Percentiles rank a stretch among this genome's conserved stretches.
Evolutionary conservation across 2,888 invertebrate genomes (phyloP).

Genomic region (Tridacna gigas): DNA sequence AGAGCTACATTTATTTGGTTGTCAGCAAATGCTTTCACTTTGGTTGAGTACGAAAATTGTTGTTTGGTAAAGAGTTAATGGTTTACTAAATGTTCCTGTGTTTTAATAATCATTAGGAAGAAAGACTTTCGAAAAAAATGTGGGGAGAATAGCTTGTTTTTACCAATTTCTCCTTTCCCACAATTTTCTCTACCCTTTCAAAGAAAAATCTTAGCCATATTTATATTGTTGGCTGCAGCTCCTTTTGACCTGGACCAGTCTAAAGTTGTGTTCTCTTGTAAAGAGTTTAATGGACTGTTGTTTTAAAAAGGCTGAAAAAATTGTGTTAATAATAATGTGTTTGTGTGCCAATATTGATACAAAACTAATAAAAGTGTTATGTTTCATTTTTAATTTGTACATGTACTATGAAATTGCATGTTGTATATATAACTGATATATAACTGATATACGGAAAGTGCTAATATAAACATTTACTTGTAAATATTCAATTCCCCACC

Average conservation of each 20-base stretch:
- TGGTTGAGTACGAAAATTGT: no score
- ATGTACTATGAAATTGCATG: background rate
- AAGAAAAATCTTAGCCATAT: background rate
- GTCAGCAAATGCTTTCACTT: no score
- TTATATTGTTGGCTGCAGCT: background rate
- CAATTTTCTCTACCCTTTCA: background rate
- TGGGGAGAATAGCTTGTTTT: no score
- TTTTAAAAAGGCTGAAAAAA: constrained; percentile 1
- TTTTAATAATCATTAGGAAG: no score
- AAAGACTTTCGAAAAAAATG: no score
- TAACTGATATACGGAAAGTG: constrained; percentile 25
- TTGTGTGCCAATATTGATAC: constrained; percentile 18
- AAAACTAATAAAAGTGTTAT: constrained; percentile 11
- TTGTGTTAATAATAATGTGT: background rate
- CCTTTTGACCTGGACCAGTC: background rate
- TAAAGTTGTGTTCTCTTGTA: background rate
- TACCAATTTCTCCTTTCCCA: background rate
- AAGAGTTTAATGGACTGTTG: background rate
- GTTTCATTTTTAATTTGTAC: constrained; percentile 1
- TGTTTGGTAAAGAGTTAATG: no score
- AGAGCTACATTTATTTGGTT: background rate
- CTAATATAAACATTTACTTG: constrained; percentile 32
- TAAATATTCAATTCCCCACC: background rate
- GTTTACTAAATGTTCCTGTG: no score
- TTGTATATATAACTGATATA: background rate